Conservation (phyloP, 2,888 invertebrate genomes). For the Andrena hattorfiana region DNA sequence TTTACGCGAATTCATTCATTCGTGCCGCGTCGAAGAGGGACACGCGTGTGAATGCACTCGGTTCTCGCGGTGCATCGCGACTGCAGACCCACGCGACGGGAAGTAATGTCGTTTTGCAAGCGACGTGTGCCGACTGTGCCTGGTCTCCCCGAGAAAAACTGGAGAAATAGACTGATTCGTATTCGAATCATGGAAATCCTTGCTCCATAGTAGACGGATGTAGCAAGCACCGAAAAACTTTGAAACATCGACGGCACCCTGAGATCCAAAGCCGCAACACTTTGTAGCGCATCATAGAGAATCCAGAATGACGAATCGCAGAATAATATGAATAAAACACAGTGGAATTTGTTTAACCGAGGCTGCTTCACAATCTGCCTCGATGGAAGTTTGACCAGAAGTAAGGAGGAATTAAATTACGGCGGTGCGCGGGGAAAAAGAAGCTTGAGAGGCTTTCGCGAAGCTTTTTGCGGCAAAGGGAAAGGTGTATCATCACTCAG, state of each 20-base stretch:
- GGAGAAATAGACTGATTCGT: conserved; percentile 52
- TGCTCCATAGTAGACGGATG: background rate
- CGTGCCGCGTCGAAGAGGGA: conserved; percentile 65
- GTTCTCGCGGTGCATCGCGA: conserved; percentile 52
- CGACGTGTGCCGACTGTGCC: conserved; percentile 50
- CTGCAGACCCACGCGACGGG: conserved; percentile 72
- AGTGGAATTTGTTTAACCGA: no score
- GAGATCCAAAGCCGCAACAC: background rate
- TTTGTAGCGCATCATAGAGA: no score
- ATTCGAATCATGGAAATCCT: conserved; percentile 57
- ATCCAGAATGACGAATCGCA: no score
- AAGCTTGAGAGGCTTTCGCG: background rate
- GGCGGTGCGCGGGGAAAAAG: conserved; percentile 14
- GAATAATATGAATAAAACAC: no score
- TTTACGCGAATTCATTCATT: conserved; percentile 80
- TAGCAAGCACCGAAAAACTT: background rate
- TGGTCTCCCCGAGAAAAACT: conserved; percentile 37
- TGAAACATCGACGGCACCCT: background rate
- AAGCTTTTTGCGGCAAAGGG: conserved; percentile 33
- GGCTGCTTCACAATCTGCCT: no score
- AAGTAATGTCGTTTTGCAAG: conserved; percentile 60
- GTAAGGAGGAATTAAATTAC: conserved; percentile 33
- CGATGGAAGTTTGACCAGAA: background rate
- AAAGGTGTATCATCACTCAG: conserved; percentile 48
- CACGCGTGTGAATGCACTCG: conserved; percentile 67